Evolutionary conservation across 2,113 vertebrate genomes (phyloP).

Genomic region (Atlantisia rogersi): DNA sequence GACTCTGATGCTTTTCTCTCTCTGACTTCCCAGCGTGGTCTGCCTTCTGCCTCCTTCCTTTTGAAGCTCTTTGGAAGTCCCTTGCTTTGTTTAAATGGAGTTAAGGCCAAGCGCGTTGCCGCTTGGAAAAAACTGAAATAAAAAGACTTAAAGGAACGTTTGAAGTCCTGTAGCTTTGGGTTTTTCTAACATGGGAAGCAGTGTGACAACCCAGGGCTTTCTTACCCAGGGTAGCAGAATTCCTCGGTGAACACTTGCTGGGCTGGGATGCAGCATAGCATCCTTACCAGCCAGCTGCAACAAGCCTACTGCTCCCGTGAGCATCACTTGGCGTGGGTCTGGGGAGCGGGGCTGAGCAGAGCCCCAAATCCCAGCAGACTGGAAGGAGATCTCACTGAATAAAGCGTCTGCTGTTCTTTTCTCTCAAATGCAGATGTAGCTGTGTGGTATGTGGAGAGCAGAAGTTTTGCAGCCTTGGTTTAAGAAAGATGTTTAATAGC

Average conservation of each 20-base stretch:
- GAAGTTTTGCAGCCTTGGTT: not conserved
- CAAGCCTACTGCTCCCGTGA: not conserved
- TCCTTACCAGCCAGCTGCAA: not conserved
- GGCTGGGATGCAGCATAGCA: not conserved
- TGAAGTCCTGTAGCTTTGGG: not conserved
- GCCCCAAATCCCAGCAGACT: not conserved
- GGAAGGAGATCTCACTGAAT: not conserved
- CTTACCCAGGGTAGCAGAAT: not conserved
- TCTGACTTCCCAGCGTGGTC: not conserved
- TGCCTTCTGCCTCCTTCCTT: not conserved
- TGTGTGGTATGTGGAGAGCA: not conserved
- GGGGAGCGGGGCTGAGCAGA: no score
- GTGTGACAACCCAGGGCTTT: not conserved
- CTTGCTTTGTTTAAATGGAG: not conserved
- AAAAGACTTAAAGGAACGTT: not conserved
- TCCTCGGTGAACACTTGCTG: not conserved
- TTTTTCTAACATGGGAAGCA: not conserved
- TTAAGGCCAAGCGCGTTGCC: not conserved
- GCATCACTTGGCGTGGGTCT: not conserved
- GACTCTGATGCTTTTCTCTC: not conserved
- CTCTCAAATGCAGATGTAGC: not conserved
- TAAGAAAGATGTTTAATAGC: not conserved
- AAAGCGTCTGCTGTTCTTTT: not conserved
- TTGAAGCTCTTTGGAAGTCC: not conserved
- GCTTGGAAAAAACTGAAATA: not conserved